A percentile compares a stretch with the other conserved stretches of the same genome.
Evolutionary conservation across 2,113 vertebrate genomes (phyloP).

Genomic region (Hippolais icterina): DNA sequence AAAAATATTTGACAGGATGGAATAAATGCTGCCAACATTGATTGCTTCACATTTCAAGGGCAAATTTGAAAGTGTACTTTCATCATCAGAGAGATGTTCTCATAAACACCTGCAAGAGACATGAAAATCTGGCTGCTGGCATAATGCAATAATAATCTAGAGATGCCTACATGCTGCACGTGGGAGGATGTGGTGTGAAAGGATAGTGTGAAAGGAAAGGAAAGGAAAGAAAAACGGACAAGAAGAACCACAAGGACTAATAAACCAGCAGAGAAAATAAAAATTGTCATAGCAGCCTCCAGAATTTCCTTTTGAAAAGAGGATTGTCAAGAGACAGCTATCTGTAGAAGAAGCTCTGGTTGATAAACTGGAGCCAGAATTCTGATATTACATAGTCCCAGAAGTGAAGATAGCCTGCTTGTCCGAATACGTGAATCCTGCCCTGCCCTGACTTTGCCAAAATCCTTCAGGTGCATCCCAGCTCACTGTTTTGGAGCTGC

Average conservation of each 20-base stretch:
- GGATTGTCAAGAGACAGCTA: not conserved
- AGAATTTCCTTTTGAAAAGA: not conserved
- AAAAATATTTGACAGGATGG: constrained; percentile 36
- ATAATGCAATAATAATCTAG: not conserved
- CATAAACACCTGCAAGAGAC: not conserved
- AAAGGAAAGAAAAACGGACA: not conserved
- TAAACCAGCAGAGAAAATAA: not conserved
- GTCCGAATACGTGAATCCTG: not conserved
- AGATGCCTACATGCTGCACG: not conserved
- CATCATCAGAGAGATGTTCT: not conserved
- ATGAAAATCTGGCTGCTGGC: not conserved
- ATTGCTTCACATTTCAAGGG: constrained; percentile 59
- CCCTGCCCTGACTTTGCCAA: not conserved
- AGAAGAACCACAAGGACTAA: not conserved
- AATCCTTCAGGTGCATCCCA: not conserved
- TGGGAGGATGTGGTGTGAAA: not conserved
- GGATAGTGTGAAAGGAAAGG: not conserved
- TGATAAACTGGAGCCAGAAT: not conserved
- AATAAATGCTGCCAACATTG: constrained; percentile 45
- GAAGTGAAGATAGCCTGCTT: not conserved
- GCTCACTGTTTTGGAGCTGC: not conserved
- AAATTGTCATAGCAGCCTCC: not conserved
- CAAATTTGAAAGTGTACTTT: constrained; percentile 39
- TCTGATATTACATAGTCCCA: not conserved
- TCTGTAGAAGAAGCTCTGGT: not conserved